Base-by-base conservation (phyloP, 1,140 invertebrate genomes). In the Lordiphosa collinella region DNA sequence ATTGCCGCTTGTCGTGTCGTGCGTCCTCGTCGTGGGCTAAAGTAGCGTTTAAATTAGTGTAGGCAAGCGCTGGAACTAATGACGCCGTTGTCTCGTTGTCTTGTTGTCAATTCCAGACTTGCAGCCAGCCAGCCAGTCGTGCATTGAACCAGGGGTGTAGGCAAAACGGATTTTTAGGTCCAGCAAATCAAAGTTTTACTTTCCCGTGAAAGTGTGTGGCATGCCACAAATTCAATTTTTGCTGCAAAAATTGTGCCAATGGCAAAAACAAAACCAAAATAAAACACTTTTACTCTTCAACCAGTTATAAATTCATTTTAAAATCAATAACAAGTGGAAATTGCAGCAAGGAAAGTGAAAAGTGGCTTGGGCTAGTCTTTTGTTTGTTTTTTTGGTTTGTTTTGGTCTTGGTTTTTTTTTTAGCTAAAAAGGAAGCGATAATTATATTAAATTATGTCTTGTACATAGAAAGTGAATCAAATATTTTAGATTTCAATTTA, bases 161-260 rank as follows among this genome's bases (percentile, higher is more conserved):
- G 58, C 8, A 16, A 11, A 29, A 14, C 25, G 34, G 50, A 12
- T n/a, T 11, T 43, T 47, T 22, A 40, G 29, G 40, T 64, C 41
- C 53, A 34, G 34, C 54, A 57, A 29, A 64, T 58, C 46, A 58
- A 54, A 76, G 48, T 85, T 82, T 85, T 85, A 82, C 79, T 85
- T 82, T 82, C 79, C 73, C 67, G 79, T 85, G 76, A 84, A 82
- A 82, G 78, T 85, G 78, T 85, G 67, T 68, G 43, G 78, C 76
- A 67, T 73, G 72, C 51, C 40, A 50, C 50, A 49, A 70, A 80
- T 80, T 75, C 51, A 76, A 82, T 82, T 71, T 82, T 67, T 56
- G 63, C 4, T 22, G 16, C 46, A 66, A 16, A 16, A 58, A 58
- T 64, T 67, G 62, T 55, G 63, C 65, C 65, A 31, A 10, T 37